Evolutionary conservation across 2,888 invertebrate species (phyloP).

Genomic region (Ecliptopera silaceata): DNA sequence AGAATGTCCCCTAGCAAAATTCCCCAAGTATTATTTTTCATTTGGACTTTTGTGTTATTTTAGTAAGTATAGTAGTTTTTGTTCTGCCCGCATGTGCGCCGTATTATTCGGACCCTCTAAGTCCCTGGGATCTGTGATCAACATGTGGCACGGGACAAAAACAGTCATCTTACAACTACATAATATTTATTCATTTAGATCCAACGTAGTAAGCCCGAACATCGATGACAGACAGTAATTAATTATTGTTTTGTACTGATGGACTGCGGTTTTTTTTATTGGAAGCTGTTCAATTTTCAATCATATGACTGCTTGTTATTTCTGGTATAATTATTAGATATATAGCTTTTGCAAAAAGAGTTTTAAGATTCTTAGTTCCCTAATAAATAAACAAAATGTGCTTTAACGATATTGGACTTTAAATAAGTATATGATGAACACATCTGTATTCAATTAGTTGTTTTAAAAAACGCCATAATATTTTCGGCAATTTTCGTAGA

Average conservation of each 20-base stretch:
- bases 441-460: constrained; percentile 18
- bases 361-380: too few relatives aligned
- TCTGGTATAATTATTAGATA: not conserved
- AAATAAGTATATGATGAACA: not conserved
- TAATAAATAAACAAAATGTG: too few relatives aligned
- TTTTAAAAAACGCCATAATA: not conserved
- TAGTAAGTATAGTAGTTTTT: constrained; percentile 6
- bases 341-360: too few relatives aligned
- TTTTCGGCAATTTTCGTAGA: constrained; percentile 11
- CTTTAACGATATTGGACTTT: too few relatives aligned
- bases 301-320: constrained; percentile 6
- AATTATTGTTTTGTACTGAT: constrained; percentile 35
- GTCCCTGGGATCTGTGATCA: constrained; percentile 46
- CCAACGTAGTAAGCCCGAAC: constrained; percentile 30
- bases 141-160: constrained; percentile 64
- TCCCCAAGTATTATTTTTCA: not conserved
- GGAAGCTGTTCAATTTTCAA: constrained; percentile 18
- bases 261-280: constrained; percentile 15
- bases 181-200: not conserved
- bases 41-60: constrained; percentile 7
- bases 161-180: constrained; percentile 24
- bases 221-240: constrained; percentile 47
- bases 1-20: not conserved
- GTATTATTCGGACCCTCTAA: constrained; percentile 50
- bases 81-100: constrained; percentile 65